These are phyloP conservation scores for Porites cylindrica DNA, from an alignment of 92 coral and sea anemone genomes.

Conservation along the genomic window DNA sequence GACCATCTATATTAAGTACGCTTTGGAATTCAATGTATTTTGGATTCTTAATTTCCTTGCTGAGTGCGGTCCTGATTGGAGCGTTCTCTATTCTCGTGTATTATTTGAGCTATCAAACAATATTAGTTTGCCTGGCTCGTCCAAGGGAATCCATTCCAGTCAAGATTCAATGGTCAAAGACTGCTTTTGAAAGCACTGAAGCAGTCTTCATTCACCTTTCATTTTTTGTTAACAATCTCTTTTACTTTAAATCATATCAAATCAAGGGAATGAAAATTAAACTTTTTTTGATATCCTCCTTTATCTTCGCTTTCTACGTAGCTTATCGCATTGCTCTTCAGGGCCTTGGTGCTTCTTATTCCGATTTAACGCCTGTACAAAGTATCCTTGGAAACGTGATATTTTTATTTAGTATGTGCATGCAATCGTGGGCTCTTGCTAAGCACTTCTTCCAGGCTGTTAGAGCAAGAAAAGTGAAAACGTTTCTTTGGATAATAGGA, in stretches of 20 bases:
- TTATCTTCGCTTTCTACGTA: not conserved
- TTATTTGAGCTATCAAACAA: not conserved
- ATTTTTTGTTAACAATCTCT: not conserved
- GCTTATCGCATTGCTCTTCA: not conserved
- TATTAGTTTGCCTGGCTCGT: not conserved
- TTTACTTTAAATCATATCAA: not conserved
- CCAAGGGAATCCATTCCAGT: not conserved
- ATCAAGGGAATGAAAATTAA: constrained; percentile 1
- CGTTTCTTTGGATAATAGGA: not conserved
- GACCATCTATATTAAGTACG: not conserved
- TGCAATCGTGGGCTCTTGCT: not conserved
- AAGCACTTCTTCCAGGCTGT: not conserved
- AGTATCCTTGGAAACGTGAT: constrained; percentile 1
- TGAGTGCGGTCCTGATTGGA: not conserved
- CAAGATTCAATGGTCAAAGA: constrained; percentile 16
- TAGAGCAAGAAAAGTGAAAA: not conserved
- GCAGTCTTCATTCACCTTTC: not conserved
- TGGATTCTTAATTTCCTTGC: not conserved
- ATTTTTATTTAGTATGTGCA: not conserved
- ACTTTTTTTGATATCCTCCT: not conserved
- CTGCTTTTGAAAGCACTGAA: not conserved
- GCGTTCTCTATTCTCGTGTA: not conserved
- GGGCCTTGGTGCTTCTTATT: not conserved
- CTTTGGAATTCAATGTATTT: constrained; percentile 7
- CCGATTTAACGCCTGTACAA: not conserved